Conservation (phyloP, 2,888 invertebrate species). For the Dryomyza anilis region DNA sequence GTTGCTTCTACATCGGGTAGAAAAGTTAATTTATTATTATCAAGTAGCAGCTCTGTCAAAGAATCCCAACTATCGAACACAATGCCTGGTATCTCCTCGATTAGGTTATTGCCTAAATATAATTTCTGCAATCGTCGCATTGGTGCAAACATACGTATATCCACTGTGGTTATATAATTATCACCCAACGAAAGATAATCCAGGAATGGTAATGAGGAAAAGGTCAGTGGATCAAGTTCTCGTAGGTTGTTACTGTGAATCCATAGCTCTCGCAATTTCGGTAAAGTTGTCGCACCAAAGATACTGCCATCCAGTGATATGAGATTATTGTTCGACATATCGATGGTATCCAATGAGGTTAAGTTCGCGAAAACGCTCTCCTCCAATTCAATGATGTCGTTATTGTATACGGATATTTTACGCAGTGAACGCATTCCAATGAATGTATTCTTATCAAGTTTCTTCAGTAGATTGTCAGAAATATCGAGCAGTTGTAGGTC, state of each 20-base stretch:
- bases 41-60: constrained; percentile 50
- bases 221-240: constrained; percentile 44
- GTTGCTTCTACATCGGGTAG: constrained; percentile 44
- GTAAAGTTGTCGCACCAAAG: constrained; percentile 46
- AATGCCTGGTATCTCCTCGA: constrained; percentile 44
- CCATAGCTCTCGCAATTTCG: constrained; percentile 47
- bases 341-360: constrained; percentile 46
- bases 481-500: constrained; percentile 49
- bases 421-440: constrained; percentile 43
- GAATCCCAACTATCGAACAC: constrained; percentile 42
- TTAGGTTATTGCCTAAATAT: constrained; percentile 50
- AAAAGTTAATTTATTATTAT: constrained; percentile 54
- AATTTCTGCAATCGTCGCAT: constrained; percentile 51
- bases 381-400: constrained; percentile 47
- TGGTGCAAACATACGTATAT: constrained; percentile 50
- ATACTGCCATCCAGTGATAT: constrained; percentile 40
- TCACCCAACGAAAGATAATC: constrained; percentile 52
- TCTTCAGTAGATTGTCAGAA: constrained; percentile 48
- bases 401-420: constrained; percentile 48
- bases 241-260: constrained; percentile 47
- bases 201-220: constrained; percentile 47
- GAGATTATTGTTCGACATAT: constrained; percentile 49
- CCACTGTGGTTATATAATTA: constrained; percentile 46
- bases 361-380: constrained; percentile 46
- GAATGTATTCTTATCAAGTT: constrained; percentile 43